phyloP scores from a whole-genome alignment of 2,888 invertebrate species.

The Tachina fera region DNA sequence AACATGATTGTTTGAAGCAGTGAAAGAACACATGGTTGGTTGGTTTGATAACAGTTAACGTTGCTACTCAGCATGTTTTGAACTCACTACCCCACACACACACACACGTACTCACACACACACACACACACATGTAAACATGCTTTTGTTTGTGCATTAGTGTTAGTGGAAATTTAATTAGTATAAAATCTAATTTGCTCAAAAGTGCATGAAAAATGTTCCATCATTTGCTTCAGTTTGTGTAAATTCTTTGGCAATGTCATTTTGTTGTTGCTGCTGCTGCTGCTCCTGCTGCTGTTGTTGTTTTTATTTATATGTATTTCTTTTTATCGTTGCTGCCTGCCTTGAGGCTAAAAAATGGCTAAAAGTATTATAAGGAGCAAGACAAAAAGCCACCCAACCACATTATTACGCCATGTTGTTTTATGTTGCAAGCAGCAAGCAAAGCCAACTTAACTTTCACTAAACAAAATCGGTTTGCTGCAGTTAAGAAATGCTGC shows the following conservation, averaged over 20 bases:
- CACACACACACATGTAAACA: slow-evolving; percentile 3
- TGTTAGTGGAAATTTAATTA: slow-evolving; percentile 82
- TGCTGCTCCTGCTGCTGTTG: neutral
- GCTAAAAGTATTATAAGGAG: neutral
- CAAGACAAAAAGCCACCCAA: slow-evolving; percentile 13
- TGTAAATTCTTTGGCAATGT: slow-evolving; percentile 24
- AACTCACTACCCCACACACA: slow-evolving; percentile 9
- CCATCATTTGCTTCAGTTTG: slow-evolving; percentile 67
- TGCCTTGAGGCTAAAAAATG: slow-evolving; percentile 31
- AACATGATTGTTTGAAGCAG: slow-evolving; percentile 15
- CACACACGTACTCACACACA: slow-evolving; percentile 11
- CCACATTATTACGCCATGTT: slow-evolving; percentile 68
- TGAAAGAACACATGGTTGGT: slow-evolving; percentile 59
- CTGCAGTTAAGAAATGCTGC: slow-evolving; percentile 15
- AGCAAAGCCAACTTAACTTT: slow-evolving; percentile 44
- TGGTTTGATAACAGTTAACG: slow-evolving; percentile 70
- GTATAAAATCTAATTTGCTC: slow-evolving; percentile 83
- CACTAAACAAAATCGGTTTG: slow-evolving; percentile 41
- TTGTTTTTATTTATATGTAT: slow-evolving; percentile 32
- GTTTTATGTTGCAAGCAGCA: slow-evolving; percentile 56
- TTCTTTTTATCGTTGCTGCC: slow-evolving; percentile 26
- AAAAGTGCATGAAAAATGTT: slow-evolving; percentile 82
- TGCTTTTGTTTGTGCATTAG: slow-evolving; percentile 73
- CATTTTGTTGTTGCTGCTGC: neutral
- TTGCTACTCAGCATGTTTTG: slow-evolving; percentile 71